Percentiles rank a stretch among this genome's conserved stretches.
phyloP scores from a whole-genome alignment of 2,113 vertebrate genomes.

The Nannospalax galili region DNA sequence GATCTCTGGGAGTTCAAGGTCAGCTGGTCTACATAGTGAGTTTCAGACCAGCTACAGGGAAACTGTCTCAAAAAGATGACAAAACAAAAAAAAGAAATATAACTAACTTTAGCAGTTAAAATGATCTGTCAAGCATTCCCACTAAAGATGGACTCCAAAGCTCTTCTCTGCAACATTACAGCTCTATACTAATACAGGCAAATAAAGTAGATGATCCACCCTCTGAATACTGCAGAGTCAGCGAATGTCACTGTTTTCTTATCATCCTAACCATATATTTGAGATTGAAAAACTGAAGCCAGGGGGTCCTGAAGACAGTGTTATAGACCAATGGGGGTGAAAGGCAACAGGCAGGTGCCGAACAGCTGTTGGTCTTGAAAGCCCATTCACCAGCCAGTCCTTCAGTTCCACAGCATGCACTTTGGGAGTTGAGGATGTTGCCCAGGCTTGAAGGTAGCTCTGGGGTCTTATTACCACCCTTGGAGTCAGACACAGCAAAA shows the following conservation, averaged over 20 bases:
- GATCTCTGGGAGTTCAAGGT: too few species aligned
- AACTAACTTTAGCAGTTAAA: background rate
- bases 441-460: background rate
- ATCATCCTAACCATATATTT: slow-evolving; percentile 22
- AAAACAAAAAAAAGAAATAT: too few species aligned
- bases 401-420: background rate
- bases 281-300: background rate
- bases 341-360: background rate
- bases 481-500: background rate
- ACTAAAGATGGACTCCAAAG: slow-evolving; percentile 41
- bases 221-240: background rate
- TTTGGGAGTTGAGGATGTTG: background rate
- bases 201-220: background rate
- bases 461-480: background rate
- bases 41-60: too few species aligned
- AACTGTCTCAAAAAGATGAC: too few species aligned
- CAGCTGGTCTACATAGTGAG: too few species aligned
- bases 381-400: background rate
- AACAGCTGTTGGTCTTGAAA: background rate
- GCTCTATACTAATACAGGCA: background rate
- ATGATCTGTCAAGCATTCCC: background rate
- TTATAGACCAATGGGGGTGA: background rate
- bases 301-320: background rate
- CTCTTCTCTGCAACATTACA: background rate
- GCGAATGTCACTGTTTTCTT: background rate